These are phyloP conservation scores for Perognathus longimembris DNA, from an alignment of 2,113 vertebrate genomes.

Conservation along the genomic window DNA sequence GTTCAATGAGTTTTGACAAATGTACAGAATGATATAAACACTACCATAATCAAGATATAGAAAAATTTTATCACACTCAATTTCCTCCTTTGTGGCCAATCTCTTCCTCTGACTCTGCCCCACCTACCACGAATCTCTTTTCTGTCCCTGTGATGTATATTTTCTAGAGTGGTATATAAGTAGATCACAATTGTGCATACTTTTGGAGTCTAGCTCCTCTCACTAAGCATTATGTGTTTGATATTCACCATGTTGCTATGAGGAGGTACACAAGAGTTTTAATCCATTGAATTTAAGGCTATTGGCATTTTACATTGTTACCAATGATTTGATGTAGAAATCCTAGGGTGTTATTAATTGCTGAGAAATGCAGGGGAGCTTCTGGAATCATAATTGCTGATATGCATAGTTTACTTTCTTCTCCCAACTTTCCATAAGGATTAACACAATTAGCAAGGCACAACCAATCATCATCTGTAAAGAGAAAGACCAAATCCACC, in stretches of 20 bases:
- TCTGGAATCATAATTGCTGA: neutral
- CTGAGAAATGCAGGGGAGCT: neutral
- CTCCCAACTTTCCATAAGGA: neutral
- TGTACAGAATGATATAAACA: neutral
- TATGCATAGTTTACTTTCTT: neutral
- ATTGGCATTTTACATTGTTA: constrained; percentile 4
- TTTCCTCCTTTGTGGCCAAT: neutral
- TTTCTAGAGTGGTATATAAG: neutral
- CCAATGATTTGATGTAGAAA: constrained; percentile 11
- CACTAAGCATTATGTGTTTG: neutral
- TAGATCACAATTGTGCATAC: neutral
- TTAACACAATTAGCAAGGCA: neutral
- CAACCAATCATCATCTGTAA: neutral
- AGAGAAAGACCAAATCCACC: neutral
- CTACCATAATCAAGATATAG: neutral
- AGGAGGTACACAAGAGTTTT: neutral
- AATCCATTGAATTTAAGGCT: neutral
- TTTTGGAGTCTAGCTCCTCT: neutral
- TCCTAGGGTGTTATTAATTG: constrained; percentile 16
- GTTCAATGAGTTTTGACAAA: constrained; percentile 36
- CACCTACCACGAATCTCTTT: neutral
- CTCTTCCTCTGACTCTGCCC: neutral
- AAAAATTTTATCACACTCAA: neutral
- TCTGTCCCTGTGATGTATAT: neutral
- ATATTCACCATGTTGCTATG: neutral